Conservation (phyloP, 2,888 invertebrate genomes). For the Leptopilina syphax region DNA sequence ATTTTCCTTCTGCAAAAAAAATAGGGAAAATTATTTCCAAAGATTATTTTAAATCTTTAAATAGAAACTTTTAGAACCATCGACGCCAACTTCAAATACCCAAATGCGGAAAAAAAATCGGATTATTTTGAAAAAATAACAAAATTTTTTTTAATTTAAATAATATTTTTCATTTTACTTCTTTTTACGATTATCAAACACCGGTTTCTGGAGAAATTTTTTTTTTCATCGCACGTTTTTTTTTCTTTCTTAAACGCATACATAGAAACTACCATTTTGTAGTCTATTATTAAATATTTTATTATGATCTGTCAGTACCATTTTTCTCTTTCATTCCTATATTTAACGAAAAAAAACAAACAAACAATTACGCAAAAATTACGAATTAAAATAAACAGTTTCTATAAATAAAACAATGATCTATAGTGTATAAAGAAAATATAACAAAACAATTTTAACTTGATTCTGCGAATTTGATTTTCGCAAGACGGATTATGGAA, state of each 20-base stretch:
- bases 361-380: conserved; percentile 71
- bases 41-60: too few species aligned
- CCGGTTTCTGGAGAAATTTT: neutral
- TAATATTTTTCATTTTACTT: too few species aligned
- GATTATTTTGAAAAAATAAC: too few species aligned
- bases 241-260: neutral
- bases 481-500: conserved; percentile 65
- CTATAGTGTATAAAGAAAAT: conserved; percentile 71
- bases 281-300: conserved; percentile 46
- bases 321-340: conserved; percentile 59
- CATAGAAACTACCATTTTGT: neutral
- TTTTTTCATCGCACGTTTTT: neutral
- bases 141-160: too few species aligned
- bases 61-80: too few species aligned
- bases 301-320: conserved; percentile 59
- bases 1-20: too few species aligned
- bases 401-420: conserved; percentile 76
- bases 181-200: neutral
- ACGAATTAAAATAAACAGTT: conserved; percentile 74
- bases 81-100: too few species aligned
- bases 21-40: too few species aligned
- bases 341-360: conserved; percentile 71
- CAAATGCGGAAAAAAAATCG: too few species aligned
- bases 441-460: conserved; percentile 74
- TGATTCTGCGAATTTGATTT: conserved; percentile 57